A percentile compares a stretch with the other conserved stretches of the same genome.
Evolutionary conservation across 1,140 invertebrate genomes (phyloP).

Genomic region (Drosophila paulistorum): DNA sequence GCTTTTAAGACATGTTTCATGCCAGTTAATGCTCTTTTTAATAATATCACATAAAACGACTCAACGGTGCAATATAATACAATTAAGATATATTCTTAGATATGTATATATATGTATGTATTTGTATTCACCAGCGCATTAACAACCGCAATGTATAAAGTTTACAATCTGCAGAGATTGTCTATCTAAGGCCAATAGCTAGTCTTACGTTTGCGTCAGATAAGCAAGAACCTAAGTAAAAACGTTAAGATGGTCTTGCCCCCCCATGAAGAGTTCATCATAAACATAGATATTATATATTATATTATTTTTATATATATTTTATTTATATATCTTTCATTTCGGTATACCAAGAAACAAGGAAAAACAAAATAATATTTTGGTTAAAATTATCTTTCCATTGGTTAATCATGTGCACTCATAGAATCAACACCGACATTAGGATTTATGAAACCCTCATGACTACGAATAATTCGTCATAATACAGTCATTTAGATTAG

Average conservation of each 20-base stretch:
- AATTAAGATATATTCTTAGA: slow-evolving; percentile 9
- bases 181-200: background rate
- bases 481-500: slow-evolving; percentile 8
- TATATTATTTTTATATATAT: too few relatives aligned
- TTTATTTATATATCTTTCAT: too few relatives aligned
- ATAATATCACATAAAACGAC: background rate
- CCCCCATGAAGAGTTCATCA: too few relatives aligned
- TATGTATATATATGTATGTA: background rate
- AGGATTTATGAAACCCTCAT: background rate
- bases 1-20: background rate
- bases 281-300: too few relatives aligned
- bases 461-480: background rate
- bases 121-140: background rate
- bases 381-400: too few relatives aligned
- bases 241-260: too few relatives aligned
- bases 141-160: background rate
- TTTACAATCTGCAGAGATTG: slow-evolving; percentile 9
- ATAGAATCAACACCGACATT: background rate
- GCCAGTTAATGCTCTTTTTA: slow-evolving; percentile 3
- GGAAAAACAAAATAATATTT: too few relatives aligned
- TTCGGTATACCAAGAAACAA: too few relatives aligned
- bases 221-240: background rate
- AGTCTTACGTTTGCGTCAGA: background rate
- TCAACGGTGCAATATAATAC: slow-evolving; percentile 5
- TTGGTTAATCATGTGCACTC: background rate